Base-by-base conservation (phyloP, 2,888 invertebrate genomes). In the Phrixothrix hirtus region DNA sequence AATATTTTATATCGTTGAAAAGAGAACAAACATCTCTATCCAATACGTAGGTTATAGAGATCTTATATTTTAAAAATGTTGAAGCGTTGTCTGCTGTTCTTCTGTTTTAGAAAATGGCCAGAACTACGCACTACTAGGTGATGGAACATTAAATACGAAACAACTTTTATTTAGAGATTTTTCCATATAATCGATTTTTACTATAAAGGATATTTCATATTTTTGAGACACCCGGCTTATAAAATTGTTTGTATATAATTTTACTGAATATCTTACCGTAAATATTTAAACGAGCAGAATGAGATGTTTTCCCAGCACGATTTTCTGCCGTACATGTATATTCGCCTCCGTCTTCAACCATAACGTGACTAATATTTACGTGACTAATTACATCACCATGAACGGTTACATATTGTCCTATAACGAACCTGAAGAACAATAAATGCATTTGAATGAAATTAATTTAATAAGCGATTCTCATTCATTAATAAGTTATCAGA, bases 361-460 rank as follows among this genome's bases (percentile, higher is more conserved):
- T 84, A 62, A 87, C 87, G 70, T 85, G 85, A 70, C 85, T 87
- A 67, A 91, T 88, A 78, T 90, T 90, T 64, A 90, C 88, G 76
- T 88, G 88, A 72, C 89, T 88, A 73, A 89, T 87, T 64, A 90
- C 88, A 75, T 89, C 89, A 46, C 89, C 89, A 66, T 88, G 86
- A 32, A 87, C 83, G 50, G 83, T 87, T 64, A 86, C 87, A 75
- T 87, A 87, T 73, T 88, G 87, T 29, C 88, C 87, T 70, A 87
- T 87, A 72, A 87, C 83, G 75, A 86, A 87, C 76, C 87, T 87
- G 77, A 27, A 45, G 38, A 45, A 31, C 14, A 12, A 31, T 12
- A 49, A 36, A 17, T 7, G 21, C 21, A 21, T 21, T 31, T 13
- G 2, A 21, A 6, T 7, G 7, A 12, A 36, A 21, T 9, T 36